Evolutionary conservation across 2,113 vertebrate species (phyloP), one percentile per base, ranked within the genome.

Genomic region (Perccottus glenii): DNA sequence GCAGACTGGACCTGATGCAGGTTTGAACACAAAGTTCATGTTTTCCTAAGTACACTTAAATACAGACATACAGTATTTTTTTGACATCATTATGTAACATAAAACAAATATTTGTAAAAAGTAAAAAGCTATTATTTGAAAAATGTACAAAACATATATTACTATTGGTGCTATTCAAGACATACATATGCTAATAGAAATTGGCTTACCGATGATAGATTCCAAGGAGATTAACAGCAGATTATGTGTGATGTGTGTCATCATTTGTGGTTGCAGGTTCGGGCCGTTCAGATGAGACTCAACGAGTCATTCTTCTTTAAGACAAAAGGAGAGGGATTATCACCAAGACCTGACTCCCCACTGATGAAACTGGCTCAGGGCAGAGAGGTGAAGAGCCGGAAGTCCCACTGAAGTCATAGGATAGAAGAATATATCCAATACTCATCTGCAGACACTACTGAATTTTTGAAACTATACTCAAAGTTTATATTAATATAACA

Each of bases 251-350:
- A n/a, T n/a, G n/a, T n/a, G n/a, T n/a, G n/a, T n/a, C 14, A 15
- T 58, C 3, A 8, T 46, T 10, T 69, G 40, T 47, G 53, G 32
- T 19, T 58, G 11, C 55, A 91, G 89, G 79, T 90, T 36, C 77
- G 85, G 63, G 85, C 81, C 0, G 80, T 93, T 42, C 93, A 94
- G 82, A 93, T 67, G 50, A 88, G 75, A 46, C 89, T 94, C 42
- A 93, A 93, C 6, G 90, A 93, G 64, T 92, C 89, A 4, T 94
- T 93, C 72, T 94, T 90, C 36, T 93, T 94, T 78, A 94, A 84
- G 75, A 43, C 88, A 1, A 94, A 93, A 70, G 90, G 91, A 55
- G 85, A 92, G 0, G 42, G 35, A 32, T 60, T n/a, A 14, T 87
- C 85, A 0, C 85, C 88, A 1, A 87, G 91, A 43, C 79, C 92